Conservation (phyloP, 2,113 vertebrate genomes). For the Perca flavescens region DNA sequence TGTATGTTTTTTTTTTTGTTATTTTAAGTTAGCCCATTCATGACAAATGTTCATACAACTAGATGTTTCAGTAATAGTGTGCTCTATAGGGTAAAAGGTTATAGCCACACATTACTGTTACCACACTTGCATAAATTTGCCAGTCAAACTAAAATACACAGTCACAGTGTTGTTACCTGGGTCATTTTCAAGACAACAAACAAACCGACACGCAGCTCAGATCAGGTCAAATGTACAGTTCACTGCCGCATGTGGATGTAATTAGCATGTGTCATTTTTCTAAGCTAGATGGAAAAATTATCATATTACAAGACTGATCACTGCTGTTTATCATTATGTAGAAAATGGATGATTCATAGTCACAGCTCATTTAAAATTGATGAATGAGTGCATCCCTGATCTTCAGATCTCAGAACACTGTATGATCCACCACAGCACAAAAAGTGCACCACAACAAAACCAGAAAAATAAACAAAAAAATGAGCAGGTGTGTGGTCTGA, state of each 20-base stretch:
- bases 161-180: conserved; percentile 28
- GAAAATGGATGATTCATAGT: not conserved
- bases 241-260: not conserved
- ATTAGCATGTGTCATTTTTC: not conserved
- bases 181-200: conserved; percentile 38
- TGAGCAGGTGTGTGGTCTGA: conserved; percentile 12
- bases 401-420: not conserved
- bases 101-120: conserved; percentile 25
- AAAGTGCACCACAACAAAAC: not conserved
- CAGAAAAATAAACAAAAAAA: not conserved
- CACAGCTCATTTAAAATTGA: conserved; percentile 34
- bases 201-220: not conserved
- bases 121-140: conserved; percentile 78
- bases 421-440: not conserved
- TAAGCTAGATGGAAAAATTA: not conserved
- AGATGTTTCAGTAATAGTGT: not conserved
- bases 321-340: not conserved
- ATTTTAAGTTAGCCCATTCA: not conserved
- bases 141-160: conserved; percentile 76
- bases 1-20: not conserved
- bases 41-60: not conserved
- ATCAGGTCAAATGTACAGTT: not conserved
- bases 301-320: not conserved
- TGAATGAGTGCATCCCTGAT: not conserved
- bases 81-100: not conserved